These are phyloP conservation scores for Nomada hirtipes DNA, from an alignment of 2,888 invertebrate species.

Conservation along the genomic window DNA sequence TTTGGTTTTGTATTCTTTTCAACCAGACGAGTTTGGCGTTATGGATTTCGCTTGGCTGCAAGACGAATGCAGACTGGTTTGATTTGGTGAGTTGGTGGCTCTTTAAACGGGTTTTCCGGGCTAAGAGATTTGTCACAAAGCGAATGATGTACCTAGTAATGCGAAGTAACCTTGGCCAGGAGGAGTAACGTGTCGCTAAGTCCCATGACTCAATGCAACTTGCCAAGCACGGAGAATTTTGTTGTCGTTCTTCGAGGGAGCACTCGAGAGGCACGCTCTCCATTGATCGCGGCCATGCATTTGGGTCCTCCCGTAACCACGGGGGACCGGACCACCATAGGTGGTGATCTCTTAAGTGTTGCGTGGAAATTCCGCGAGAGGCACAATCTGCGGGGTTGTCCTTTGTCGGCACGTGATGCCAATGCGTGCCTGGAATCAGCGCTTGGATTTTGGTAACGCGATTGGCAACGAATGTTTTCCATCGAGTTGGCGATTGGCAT, in stretches of 20 bases:
- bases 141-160: constrained; percentile 3
- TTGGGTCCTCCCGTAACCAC: not conserved
- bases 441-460: constrained; percentile 6
- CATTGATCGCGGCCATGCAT: not conserved
- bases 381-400: constrained; percentile 21
- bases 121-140: not conserved
- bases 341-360: not conserved
- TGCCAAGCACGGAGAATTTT: not conserved
- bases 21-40: not conserved
- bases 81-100: rapidly evolving
- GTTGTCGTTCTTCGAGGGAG: not conserved
- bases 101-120: not conserved
- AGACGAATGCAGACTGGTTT: no score
- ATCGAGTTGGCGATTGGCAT: not conserved
- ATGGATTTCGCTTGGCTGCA: not conserved
- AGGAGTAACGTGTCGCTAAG: not conserved
- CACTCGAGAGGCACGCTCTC: not conserved
- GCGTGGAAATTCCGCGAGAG: not conserved
- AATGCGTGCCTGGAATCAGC: not conserved
- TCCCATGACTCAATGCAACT: not conserved
- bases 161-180: constrained; percentile 3
- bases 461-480: constrained; percentile 16
- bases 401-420: constrained; percentile 8
- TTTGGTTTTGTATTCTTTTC: not conserved
- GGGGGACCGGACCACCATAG: not conserved